Evolutionary conservation across 1,140 invertebrate species (phyloP).

Genomic region (Nasonia longicornis): DNA sequence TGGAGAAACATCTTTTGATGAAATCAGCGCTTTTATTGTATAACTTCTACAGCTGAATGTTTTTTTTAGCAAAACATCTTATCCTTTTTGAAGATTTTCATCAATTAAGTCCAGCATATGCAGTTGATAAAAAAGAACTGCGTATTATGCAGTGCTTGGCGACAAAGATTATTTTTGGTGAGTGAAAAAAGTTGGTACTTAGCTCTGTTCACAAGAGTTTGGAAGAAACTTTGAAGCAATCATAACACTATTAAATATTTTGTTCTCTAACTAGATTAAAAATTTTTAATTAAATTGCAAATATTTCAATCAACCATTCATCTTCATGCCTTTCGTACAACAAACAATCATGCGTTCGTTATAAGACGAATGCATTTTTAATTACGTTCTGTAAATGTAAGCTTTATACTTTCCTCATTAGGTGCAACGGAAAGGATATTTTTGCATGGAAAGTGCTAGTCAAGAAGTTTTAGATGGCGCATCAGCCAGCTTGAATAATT

Average conservation of each 20-base stretch:
- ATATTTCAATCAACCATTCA: background rate
- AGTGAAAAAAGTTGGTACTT: background rate
- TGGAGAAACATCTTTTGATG: too few relatives aligned
- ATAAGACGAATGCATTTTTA: background rate
- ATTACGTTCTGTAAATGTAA: background rate
- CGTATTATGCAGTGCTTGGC: background rate
- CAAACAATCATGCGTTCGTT: background rate
- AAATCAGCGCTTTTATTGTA: too few relatives aligned
- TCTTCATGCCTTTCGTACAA: background rate
- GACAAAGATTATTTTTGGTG: background rate
- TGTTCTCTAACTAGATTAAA: background rate
- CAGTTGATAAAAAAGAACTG: too few relatives aligned
- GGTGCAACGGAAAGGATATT: background rate
- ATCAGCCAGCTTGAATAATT: conserved; percentile 8
- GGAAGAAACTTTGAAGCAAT: too few relatives aligned
- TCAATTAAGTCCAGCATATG: too few relatives aligned
- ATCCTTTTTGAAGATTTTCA: too few relatives aligned
- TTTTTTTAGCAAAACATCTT: too few relatives aligned
- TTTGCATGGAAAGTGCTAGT: background rate
- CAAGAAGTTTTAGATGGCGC: background rate
- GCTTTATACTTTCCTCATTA: conserved; percentile 10
- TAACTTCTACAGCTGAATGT: too few relatives aligned
- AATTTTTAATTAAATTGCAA: background rate
- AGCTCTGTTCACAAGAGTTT: too few relatives aligned
- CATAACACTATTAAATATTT: background rate